Evolutionary conservation across 2,113 vertebrate species (phyloP).

Genomic region (Stegostoma tigrinum): DNA sequence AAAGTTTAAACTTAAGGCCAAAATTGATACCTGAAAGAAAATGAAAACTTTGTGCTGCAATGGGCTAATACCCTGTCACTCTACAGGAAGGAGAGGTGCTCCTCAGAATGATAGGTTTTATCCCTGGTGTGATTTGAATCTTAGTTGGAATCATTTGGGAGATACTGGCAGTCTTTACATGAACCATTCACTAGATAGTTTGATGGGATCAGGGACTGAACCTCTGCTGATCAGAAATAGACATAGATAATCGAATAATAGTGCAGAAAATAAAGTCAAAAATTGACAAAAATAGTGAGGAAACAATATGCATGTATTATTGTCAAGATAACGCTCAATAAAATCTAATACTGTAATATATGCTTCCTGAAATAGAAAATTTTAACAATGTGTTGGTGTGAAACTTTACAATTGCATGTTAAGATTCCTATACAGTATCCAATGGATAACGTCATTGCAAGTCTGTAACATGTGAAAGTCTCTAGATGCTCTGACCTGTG

Average conservation of each 20-base stretch:
- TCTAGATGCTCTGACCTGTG: constrained; percentile 60
- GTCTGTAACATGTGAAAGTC: constrained; percentile 17
- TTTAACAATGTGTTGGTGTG: not conserved
- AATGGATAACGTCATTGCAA: constrained; percentile 18
- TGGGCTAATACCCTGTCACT: not conserved
- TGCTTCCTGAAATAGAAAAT: not conserved
- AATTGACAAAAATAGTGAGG: not conserved
- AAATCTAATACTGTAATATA: not conserved
- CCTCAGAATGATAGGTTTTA: not conserved
- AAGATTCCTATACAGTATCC: not conserved
- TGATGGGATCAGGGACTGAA: not conserved
- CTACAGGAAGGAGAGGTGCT: not conserved
- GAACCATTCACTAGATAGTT: not conserved
- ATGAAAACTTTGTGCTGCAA: not conserved
- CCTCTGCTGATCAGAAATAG: not conserved
- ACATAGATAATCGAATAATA: not conserved
- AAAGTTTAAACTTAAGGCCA: not conserved
- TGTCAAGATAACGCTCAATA: not conserved
- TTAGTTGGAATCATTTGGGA: not conserved
- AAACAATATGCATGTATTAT: not conserved
- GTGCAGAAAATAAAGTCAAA: not conserved
- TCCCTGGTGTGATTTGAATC: not conserved
- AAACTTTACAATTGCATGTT: not conserved
- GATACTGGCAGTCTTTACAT: not conserved
- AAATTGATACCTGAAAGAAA: not conserved